Base-by-base conservation (phyloP, 23 tunicate genomes). In the Phallusia fumigata region DNA sequence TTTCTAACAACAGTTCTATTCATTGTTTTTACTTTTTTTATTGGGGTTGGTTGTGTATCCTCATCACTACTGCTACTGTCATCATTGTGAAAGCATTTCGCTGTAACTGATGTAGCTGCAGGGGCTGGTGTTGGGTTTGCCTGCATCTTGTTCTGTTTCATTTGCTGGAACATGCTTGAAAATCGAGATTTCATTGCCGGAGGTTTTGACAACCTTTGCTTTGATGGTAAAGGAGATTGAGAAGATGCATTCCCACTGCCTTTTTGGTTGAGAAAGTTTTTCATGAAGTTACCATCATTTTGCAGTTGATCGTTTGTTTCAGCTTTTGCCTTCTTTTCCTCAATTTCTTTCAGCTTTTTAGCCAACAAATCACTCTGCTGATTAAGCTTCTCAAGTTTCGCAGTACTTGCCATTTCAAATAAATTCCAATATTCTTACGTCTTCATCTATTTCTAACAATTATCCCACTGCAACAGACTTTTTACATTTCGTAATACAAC, bases 251-350 rank as follows among this genome's bases (percentile, higher is more conserved):
- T 82, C 72, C 11, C 36, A 44, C 19, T 24, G 52, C 44, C 58
- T 58, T 91, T 73, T 64, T 75, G 73, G 51, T 91, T 86, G 21
- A 91, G 79, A 86, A 81, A 91, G 24, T 91, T 91, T 82, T 91
- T 86, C 90, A 91, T 80, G 64, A 91, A 91, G 50, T 86, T 86
- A 49, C 96, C 96, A 82, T 91, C 96, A 78, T 91, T 91, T 30
- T 36, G 73, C 28, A 26, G 36, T 31, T 53, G 30, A 51, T 73
- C 75, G 2, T 58, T 52, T 36, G 75, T 53, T 65, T 22, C 19
- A 3, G 75, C 31, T 32, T 40, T 52, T 50, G 52, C 52, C 64
- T 84, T 65, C 24, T 64, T 31, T 74, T 81, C 77, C 64, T 87
- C 36, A 24, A 87, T 87, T 81, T 87, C 84, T 58, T 87, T 76